These are phyloP conservation scores for Bombus affinis DNA, from an alignment of 1,140 invertebrate genomes.

Conservation along the genomic window DNA sequence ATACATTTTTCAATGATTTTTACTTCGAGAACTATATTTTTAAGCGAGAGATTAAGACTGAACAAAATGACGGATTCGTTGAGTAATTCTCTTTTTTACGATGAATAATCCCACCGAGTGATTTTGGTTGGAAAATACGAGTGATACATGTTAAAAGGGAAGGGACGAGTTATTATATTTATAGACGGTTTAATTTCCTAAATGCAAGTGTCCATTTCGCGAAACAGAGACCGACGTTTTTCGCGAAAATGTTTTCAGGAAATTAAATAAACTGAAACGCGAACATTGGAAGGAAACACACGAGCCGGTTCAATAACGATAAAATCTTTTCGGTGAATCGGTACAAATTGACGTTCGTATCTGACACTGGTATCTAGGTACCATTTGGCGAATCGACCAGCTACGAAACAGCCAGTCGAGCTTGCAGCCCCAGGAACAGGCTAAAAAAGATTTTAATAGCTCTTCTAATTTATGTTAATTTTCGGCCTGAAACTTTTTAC, in stretches of 20 bases:
- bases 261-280: constrained; percentile 17
- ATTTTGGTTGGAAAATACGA: too few relatives aligned
- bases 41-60: too few relatives aligned
- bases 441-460: constrained; percentile 34
- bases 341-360: constrained; percentile 12
- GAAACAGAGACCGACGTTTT: not conserved
- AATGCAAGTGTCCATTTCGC: not conserved
- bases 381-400: not conserved
- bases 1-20: too few relatives aligned
- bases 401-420: not conserved
- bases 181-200: constrained; percentile 13
- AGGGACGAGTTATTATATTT: not conserved
- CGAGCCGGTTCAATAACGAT: constrained; percentile 6
- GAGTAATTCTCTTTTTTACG: not conserved
- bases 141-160: not conserved
- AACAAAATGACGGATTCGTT: too few relatives aligned
- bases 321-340: not conserved
- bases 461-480: constrained; percentile 72
- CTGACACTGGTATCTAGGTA: not conserved
- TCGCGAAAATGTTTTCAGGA: not conserved
- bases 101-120: not conserved
- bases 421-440: not conserved
- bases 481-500: constrained; percentile 67
- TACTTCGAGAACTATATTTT: too few relatives aligned
- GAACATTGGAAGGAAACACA: not conserved